Evolutionary conservation across 2,888 invertebrate species (phyloP).

Genomic region (Noctua comes): DNA sequence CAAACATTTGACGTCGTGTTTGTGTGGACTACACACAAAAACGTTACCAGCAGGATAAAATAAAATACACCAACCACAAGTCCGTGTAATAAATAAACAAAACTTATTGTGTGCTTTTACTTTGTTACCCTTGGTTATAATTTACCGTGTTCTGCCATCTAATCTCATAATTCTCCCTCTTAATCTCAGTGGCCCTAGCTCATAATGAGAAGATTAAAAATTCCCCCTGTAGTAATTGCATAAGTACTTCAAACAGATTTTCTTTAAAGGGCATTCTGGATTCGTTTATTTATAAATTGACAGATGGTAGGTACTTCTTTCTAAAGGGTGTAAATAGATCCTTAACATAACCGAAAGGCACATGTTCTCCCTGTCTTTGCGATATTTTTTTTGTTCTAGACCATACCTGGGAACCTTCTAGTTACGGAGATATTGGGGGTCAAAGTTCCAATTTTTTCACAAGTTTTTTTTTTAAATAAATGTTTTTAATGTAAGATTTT

Average conservation of each 20-base stretch:
- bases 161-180: slow-evolving; percentile 78
- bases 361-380: too few species aligned
- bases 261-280: slow-evolving; percentile 68
- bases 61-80: slow-evolving; percentile 44
- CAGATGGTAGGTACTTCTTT: background rate
- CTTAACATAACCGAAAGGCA: too few species aligned
- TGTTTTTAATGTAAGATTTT: too few species aligned
- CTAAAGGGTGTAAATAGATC: too few species aligned
- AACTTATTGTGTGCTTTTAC: slow-evolving; percentile 59
- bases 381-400: too few species aligned
- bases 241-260: slow-evolving; percentile 79
- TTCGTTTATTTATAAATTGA: slow-evolving; percentile 49
- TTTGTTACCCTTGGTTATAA: slow-evolving; percentile 65
- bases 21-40: slow-evolving; percentile 19
- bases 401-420: too few species aligned
- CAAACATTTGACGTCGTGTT: slow-evolving; percentile 34
- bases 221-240: slow-evolving; percentile 81
- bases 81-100: slow-evolving; percentile 58
- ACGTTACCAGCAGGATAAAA: slow-evolving; percentile 28
- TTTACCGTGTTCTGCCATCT: slow-evolving; percentile 67
- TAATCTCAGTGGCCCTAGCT: slow-evolving; percentile 81
- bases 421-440: too few species aligned
- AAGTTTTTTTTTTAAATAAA: too few species aligned
- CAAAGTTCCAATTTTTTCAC: too few species aligned
- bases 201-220: slow-evolving; percentile 85